Base-by-base conservation (phyloP, 2,797 vertebrate genomes). In the Darevskia mixta region DNA sequence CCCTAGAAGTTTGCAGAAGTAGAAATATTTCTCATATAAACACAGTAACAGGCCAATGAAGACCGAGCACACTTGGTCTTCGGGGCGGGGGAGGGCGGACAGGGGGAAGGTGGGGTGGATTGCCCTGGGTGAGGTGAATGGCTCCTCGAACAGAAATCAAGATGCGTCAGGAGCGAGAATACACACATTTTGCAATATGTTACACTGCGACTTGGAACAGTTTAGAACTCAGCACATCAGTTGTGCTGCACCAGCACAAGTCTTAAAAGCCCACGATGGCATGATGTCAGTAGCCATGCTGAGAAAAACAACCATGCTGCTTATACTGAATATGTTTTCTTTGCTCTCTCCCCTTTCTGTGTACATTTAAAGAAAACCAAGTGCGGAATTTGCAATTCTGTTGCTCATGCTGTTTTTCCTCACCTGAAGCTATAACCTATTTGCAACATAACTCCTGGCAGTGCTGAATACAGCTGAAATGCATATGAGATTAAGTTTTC, bases 401-500 rank as follows among this genome's bases (percentile, higher is more conserved):
- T 45, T 90, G 15, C 32, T 88, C 85, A 78, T 20, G 7, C 67
- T 43, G 49, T 64, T 86, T 86, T 69, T 69, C 13, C 81, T 85
- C 66, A 76, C 45, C 43, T 61, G 29, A 88, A 85, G 45, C 58
- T n/a, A 79, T 79, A 90, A 83, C 55, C 61, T 79, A 83, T 45
- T 38, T 72, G 64, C n/a, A 61, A 32, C 11, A 69, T 55, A 61
- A 82, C 55, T 85, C 66, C 69, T 76, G 61, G 17, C 41, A 85
- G 4, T 29, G n/a, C 67, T 45, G 38, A 92, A 89, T 67, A 49
- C 27, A 1, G 66, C 41, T 25, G 80, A 87, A 73, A 83, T 83
- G 32, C 66, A 81, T 49, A 61, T 6, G 15, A 32, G 25, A 73
- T 81, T 88, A 75, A 29, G 35, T 8, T 89, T 87, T 82, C 43